Evolutionary conservation across 1,140 invertebrate genomes (phyloP), one percentile per base, ranked within the genome.

Genomic region (Brachionus rubens): DNA sequence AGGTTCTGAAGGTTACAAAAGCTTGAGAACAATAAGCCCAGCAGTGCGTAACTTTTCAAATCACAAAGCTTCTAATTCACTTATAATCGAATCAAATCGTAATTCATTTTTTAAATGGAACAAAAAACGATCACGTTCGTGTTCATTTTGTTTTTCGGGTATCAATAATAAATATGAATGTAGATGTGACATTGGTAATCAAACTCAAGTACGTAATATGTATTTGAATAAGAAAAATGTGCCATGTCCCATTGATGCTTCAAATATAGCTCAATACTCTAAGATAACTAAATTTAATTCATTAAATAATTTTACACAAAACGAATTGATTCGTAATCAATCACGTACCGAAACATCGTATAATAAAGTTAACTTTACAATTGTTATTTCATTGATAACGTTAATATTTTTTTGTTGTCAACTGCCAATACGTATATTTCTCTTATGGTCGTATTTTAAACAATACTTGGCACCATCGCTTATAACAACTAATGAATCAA

Each of bases 331-430:
- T 56, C 24, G 14, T 56, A 12, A 10, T 28, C 0, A 21, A 59
- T 0, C 54, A 16, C 24, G 6, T 36, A 21, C 2, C 33, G 30
- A 14, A 16, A 16, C 54, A 1, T 59, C 28, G 3, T 59, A 59
- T 33, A 72, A 72, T 26, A 72, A 41, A 30, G 33, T 72, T 41
- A 72, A 72, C 26, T 72, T 50, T 10, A 75, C 72, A 24, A 36
- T 75, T 19, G 28, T 75, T 19, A 75, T 75, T 3, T 75, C 48
- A 7, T 33, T 75, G 28, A 46, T 75, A n/a, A 56, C 72, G 41
- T 36, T 75, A 4, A 46, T 41, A 28, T 75, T 75, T 56, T 75
- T 75, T 47, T 54, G 48, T 59, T 75, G 72, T 10, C 72, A 75
- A 59, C 41, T 75, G 19, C 72, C 72, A 9, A 54, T 75, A 0